Evolutionary conservation across 2,888 invertebrate genomes (phyloP).

Genomic region (Melieria crassipennis): DNA sequence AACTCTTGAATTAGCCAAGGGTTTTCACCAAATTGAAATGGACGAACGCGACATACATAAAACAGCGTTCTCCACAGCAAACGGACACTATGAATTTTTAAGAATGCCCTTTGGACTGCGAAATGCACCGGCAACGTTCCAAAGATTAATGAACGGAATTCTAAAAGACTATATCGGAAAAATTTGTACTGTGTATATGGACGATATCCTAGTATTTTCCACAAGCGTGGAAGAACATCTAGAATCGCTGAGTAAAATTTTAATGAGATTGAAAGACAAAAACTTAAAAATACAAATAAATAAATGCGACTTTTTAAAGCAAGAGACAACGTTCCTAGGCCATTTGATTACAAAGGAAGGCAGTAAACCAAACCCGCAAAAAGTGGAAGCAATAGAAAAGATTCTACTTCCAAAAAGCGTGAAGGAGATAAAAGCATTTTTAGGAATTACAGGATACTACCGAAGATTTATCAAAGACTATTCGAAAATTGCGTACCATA

Average conservation of each 20-base stretch:
- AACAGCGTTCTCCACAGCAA: constrained; percentile 8
- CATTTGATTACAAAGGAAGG: constrained; percentile 6
- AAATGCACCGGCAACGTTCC: neutral
- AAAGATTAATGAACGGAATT: neutral
- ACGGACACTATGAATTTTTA: constrained; percentile 10
- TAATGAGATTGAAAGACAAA: neutral
- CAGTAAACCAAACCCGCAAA: constrained; percentile 5
- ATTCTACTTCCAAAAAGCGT: no score
- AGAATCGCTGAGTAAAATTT: neutral
- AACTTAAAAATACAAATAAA: constrained; percentile 13
- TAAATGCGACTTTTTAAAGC: constrained; percentile 8
- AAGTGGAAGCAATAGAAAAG: constrained; percentile 8
- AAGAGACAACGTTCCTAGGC: constrained; percentile 1
- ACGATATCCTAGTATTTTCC: neutral
- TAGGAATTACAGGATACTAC: constrained; percentile 11
- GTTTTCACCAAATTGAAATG: constrained; percentile 11
- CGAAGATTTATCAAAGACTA: constrained; percentile 7
- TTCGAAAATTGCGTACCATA: neutral
- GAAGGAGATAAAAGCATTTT: constrained; percentile 14
- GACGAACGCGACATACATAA: neutral
- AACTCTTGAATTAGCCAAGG: neutral
- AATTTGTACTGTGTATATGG: neutral
- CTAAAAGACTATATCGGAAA: neutral
- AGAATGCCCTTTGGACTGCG: neutral
- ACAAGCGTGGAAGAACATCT: neutral